Evolutionary conservation across 1,140 invertebrate genomes (phyloP).

Genomic region (Mactra quadrangularis): DNA sequence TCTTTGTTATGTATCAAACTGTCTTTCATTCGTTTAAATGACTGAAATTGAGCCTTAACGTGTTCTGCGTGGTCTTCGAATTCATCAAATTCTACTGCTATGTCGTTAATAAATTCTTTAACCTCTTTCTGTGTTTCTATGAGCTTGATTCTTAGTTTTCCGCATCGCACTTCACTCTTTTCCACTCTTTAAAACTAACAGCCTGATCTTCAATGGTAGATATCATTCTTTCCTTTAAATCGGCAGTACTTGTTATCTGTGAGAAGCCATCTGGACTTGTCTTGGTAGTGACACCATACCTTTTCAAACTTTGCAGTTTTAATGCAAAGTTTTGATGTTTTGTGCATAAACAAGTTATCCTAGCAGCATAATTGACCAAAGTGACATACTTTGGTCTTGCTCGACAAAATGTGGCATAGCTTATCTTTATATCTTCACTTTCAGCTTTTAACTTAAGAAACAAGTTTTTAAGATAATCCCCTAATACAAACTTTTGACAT

Average conservation of each 20-base stretch:
- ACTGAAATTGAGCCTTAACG: constrained; percentile 38
- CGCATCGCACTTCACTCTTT: constrained; percentile 13
- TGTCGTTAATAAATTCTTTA: no score
- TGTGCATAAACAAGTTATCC: constrained; percentile 39
- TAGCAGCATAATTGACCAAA: constrained; percentile 37
- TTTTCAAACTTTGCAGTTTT: constrained; percentile 37
- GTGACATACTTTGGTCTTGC: constrained; percentile 19
- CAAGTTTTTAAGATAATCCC: constrained; percentile 22
- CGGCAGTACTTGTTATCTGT: constrained; percentile 1
- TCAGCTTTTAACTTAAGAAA: constrained; percentile 47
- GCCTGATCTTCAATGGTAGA: not conserved
- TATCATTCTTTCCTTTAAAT: not conserved
- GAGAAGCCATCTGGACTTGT: constrained; percentile 51
- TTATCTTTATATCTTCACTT: constrained; percentile 5
- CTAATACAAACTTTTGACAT: constrained; percentile 38
- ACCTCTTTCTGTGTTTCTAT: not conserved
- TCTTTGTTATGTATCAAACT: constrained; percentile 24
- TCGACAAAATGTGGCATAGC: constrained; percentile 45
- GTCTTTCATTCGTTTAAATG: constrained; percentile 41
- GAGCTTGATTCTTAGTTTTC: constrained; percentile 29
- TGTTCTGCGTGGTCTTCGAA: constrained; percentile 45
- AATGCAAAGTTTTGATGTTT: constrained; percentile 49
- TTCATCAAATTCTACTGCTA: no score
- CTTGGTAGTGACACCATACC: constrained; percentile 10
- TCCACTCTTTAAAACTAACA: not conserved